Evolutionary conservation across 2,888 invertebrate genomes (phyloP).

Genomic region (Melanostoma scalare): DNA sequence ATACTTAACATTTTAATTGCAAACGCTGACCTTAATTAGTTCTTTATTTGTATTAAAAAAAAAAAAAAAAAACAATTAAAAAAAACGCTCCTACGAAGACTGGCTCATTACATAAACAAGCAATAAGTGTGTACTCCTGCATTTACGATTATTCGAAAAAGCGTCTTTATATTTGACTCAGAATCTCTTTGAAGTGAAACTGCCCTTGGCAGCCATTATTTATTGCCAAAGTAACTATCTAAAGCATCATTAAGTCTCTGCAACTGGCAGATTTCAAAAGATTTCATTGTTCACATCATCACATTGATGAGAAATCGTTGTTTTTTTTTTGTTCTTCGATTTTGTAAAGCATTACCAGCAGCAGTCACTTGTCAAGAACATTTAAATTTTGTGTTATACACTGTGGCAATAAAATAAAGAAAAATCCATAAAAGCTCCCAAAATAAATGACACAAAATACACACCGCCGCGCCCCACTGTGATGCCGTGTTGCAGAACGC

Average conservation of each 20-base stretch:
- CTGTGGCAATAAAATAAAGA: neutral
- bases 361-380: slow-evolving; percentile 46
- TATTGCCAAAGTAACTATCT: neutral
- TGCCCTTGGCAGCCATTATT: neutral
- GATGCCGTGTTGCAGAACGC: slow-evolving; percentile 6
- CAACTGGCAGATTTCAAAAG: slow-evolving; percentile 28
- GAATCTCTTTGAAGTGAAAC: neutral
- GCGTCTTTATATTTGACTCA: too few relatives aligned
- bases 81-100: too few relatives aligned
- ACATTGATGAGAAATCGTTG: neutral
- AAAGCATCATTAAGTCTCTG: slow-evolving; percentile 6
- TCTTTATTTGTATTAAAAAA: too few relatives aligned
- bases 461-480: neutral
- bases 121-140: too few relatives aligned
- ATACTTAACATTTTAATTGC: too few relatives aligned
- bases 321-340: neutral
- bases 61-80: too few relatives aligned
- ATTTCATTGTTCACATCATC: slow-evolving; percentile 7
- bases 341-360: slow-evolving; percentile 18
- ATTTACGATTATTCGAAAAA: too few relatives aligned
- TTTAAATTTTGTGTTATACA: slow-evolving; percentile 17
- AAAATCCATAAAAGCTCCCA: too few relatives aligned
- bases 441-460: neutral
- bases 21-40: too few relatives aligned
- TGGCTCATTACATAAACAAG: too few relatives aligned